These are phyloP conservation scores for Drosophila pectinifera DNA, from an alignment of 1,140 invertebrate species.

Conservation along the genomic window DNA sequence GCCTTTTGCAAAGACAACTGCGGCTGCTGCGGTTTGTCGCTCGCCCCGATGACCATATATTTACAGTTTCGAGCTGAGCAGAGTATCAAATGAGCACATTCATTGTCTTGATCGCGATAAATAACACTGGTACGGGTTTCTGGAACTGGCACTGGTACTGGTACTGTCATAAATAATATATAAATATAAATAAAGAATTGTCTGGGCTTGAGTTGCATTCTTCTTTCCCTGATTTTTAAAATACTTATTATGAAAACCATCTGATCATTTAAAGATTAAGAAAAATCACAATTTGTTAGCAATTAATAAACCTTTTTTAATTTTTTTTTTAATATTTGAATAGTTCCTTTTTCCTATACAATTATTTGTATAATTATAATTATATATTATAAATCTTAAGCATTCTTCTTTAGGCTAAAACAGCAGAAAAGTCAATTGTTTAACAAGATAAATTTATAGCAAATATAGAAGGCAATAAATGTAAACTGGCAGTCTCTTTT, in stretches of 20 bases:
- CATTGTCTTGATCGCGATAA: slow-evolving; percentile 23
- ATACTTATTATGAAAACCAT: no score
- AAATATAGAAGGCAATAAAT: background rate
- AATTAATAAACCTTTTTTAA: background rate
- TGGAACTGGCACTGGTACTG: background rate
- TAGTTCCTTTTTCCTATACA: no score
- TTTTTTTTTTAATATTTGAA: background rate
- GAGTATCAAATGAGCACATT: slow-evolving; percentile 30
- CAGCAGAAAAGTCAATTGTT: background rate
- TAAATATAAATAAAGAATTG: slow-evolving; percentile 1
- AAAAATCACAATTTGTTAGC: no score
- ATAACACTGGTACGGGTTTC: background rate
- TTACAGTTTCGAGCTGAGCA: slow-evolving; percentile 31
- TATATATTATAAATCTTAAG: no score
- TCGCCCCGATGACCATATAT: slow-evolving; percentile 24
- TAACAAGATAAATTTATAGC: background rate
- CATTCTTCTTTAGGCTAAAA: background rate
- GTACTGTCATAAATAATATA: background rate
- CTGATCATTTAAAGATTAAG: no score
- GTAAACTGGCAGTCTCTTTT: background rate
- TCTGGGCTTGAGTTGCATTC: background rate
- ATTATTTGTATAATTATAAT: no score
- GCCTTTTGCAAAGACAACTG: slow-evolving; percentile 25
- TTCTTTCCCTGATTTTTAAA: no score
- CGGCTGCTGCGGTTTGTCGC: slow-evolving; percentile 24